Percentiles rank a stretch among this genome's conserved stretches.
Evolutionary conservation across 1,140 invertebrate species (phyloP).

Genomic region (Lepidotrigona ventralis): DNA sequence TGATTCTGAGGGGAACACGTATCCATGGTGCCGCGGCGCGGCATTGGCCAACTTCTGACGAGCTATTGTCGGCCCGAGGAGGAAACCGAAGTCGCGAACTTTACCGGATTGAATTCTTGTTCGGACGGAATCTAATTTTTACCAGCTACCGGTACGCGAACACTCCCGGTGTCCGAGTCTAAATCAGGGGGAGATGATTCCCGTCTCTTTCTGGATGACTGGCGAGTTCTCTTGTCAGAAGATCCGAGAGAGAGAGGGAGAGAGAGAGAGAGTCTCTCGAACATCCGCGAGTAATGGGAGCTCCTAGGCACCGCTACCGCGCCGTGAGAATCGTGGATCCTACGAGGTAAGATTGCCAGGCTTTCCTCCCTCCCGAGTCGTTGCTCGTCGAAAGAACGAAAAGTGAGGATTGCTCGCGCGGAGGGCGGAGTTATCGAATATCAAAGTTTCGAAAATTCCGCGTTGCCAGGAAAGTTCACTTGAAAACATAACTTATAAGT

Average conservation of each 20-base stretch:
- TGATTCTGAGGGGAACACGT: constrained; percentile 38
- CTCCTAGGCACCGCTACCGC: neutral
- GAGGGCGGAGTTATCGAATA: constrained; percentile 71
- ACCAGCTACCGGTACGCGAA: constrained; percentile 7
- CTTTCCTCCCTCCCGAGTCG: constrained; percentile 17
- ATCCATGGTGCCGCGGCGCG: constrained; percentile 22
- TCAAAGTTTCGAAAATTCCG: constrained; percentile 73
- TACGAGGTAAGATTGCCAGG: constrained; percentile 22
- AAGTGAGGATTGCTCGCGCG: constrained; percentile 58
- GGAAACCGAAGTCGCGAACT: constrained; percentile 44
- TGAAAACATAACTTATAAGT: constrained; percentile 75
- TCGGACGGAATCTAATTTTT: constrained; percentile 68
- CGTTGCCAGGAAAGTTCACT: constrained; percentile 73
- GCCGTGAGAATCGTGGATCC: constrained; percentile 36
- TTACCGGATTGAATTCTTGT: constrained; percentile 60
- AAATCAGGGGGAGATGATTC: constrained; percentile 43
- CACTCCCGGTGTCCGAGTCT: constrained; percentile 39
- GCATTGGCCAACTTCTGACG: constrained; percentile 52
- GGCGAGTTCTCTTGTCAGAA: neutral
- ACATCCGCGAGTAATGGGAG: neutral
- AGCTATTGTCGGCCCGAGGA: constrained; percentile 64
- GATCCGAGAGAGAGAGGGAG: neutral
- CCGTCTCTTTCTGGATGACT: neutral
- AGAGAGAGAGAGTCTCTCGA: no score
- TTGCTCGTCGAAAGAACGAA: constrained; percentile 59